Percentiles rank a stretch among this genome's conserved stretches.
Evolutionary conservation across 2,113 vertebrate species (phyloP).

Genomic region (Laticauda colubrina): DNA sequence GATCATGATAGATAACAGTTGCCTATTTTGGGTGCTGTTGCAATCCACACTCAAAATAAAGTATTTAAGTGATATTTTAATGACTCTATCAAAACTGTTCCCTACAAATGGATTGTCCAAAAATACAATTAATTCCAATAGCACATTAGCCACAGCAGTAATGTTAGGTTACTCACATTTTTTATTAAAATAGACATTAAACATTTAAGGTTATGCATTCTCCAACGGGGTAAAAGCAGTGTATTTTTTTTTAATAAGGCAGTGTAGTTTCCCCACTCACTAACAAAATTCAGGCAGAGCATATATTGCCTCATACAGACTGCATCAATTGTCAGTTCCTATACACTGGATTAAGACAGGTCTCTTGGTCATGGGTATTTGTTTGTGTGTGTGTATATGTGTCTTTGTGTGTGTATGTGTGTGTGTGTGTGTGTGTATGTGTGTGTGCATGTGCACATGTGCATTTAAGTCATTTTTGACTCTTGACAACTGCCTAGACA

Average conservation of each 20-base stretch:
- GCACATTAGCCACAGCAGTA: neutral
- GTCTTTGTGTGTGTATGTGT: too few species aligned
- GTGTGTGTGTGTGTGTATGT: too few species aligned
- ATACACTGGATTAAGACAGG: neutral
- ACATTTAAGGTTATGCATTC: neutral
- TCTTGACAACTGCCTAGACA: neutral
- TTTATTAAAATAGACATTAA: neutral
- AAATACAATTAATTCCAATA: neutral
- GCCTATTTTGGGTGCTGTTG: neutral
- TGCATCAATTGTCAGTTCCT: neutral
- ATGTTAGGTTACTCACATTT: neutral
- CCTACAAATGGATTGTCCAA: neutral
- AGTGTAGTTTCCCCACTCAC: neutral
- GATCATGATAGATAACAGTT: neutral
- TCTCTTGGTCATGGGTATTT: neutral
- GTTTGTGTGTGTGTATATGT: too few species aligned
- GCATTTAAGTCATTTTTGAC: neutral
- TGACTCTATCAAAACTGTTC: neutral
- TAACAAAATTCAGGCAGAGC: neutral
- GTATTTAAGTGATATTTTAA: neutral
- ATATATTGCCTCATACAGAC: neutral
- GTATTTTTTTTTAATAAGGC: neutral
- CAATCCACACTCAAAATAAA: neutral
- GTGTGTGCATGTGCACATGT: rapidly evolving
- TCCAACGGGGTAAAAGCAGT: neutral